phyloP scores from a whole-genome alignment of 2,113 vertebrate species.

The Lepisosteus oculatus region DNA sequence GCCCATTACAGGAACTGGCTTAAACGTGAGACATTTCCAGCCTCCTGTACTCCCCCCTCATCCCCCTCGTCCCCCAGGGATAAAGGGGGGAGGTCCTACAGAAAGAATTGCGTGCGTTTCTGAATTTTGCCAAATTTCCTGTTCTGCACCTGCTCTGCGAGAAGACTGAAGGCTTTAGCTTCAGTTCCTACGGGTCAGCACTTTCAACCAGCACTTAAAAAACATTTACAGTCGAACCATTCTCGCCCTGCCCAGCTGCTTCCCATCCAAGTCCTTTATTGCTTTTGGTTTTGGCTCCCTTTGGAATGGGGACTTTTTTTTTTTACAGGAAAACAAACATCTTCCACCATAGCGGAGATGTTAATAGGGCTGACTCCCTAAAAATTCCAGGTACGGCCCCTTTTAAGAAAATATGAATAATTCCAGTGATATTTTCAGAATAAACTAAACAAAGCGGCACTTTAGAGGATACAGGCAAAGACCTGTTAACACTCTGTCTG shows the following conservation, averaged over 20 bases:
- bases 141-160: background rate
- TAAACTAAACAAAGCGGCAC: background rate
- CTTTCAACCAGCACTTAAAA: background rate
- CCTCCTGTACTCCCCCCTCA: no score
- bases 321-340: background rate
- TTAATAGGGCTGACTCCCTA: background rate
- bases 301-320: background rate
- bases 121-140: background rate
- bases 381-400: background rate
- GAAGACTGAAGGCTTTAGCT: background rate
- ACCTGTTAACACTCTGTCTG: background rate
- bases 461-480: background rate
- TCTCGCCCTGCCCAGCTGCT: background rate
- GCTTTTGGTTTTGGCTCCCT: background rate
- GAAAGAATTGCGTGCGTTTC: no score
- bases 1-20: no score
- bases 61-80: background rate
- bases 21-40: no score
- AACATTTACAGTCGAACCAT: no score
- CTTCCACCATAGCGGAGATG: background rate
- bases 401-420: background rate
- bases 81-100: background rate
- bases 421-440: background rate
- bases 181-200: background rate
- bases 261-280: slow-evolving; percentile 2